Percentiles rank a stretch among this genome's conserved stretches.
Evolutionary conservation across 2,888 invertebrate species (phyloP).

Genomic region (Epinotia brunnichana): DNA sequence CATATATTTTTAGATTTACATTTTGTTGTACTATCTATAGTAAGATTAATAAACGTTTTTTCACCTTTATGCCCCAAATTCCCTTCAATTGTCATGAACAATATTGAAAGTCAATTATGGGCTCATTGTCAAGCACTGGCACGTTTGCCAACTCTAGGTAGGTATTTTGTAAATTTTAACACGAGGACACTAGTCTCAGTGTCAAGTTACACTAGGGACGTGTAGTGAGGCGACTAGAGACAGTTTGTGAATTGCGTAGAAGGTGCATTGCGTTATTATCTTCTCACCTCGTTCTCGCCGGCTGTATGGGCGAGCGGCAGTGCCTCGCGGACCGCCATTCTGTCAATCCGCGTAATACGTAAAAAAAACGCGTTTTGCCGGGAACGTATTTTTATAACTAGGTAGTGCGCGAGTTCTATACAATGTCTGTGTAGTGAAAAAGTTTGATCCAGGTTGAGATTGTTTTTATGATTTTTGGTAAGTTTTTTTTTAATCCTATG

Average conservation of each 20-base stretch:
- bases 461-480: conserved; percentile 7
- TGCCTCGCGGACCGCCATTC: conserved; percentile 55
- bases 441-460: conserved; percentile 7
- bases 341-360: conserved; percentile 55
- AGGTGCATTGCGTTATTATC: conserved; percentile 45
- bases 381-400: conserved; percentile 45
- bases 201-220: neutral
- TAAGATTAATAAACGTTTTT: too few species aligned
- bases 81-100: too few species aligned
- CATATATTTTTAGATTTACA: too few species aligned
- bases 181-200: neutral
- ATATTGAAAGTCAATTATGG: too few species aligned
- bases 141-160: too few species aligned
- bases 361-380: conserved; percentile 49
- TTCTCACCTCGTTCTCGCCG: conserved; percentile 43
- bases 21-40: too few species aligned
- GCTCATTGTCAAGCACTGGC: too few species aligned
- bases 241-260: conserved; percentile 6
- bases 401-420: conserved; percentile 32
- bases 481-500: too few species aligned
- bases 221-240: neutral
- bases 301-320: conserved; percentile 49
- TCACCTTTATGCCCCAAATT: too few species aligned
- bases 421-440: conserved; percentile 35
- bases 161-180: too few species aligned